Evolutionary conservation across 2,113 vertebrate species (phyloP).

Genomic region (Podilymbus podiceps): DNA sequence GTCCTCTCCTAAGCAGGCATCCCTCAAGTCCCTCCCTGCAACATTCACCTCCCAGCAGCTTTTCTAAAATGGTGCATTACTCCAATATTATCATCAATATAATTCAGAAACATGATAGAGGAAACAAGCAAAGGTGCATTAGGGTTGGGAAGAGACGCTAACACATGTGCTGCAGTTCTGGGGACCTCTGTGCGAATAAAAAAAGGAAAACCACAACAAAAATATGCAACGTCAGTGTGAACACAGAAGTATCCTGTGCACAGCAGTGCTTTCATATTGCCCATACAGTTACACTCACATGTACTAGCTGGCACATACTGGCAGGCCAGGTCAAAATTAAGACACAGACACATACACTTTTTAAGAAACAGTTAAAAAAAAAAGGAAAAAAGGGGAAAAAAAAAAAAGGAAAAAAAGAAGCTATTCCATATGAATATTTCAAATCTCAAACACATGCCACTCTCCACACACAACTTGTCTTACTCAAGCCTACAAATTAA

Average conservation of each 20-base stretch:
- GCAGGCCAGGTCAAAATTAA: constrained; percentile 59
- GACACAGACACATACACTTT: not conserved
- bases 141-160: not conserved
- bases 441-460: constrained; percentile 77
- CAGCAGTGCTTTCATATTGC: not conserved
- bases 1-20: not conserved
- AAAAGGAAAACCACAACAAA: not conserved
- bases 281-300: not conserved
- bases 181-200: not conserved
- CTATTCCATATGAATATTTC: constrained; percentile 66
- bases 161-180: not conserved
- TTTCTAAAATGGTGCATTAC: not conserved
- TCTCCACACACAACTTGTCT: constrained; percentile 73
- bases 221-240: not conserved
- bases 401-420: constrained; percentile 33
- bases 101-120: not conserved
- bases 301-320: not conserved
- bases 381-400: constrained; percentile 24
- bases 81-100: not conserved
- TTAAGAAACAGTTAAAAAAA: constrained; percentile 3
- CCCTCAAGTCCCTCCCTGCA: not conserved
- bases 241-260: not conserved
- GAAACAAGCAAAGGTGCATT: not conserved
- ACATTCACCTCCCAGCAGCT: not conserved
- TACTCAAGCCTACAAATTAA: constrained; percentile 74